Conservation (phyloP, 1,140 invertebrate species). For the Magallana gigas region DNA sequence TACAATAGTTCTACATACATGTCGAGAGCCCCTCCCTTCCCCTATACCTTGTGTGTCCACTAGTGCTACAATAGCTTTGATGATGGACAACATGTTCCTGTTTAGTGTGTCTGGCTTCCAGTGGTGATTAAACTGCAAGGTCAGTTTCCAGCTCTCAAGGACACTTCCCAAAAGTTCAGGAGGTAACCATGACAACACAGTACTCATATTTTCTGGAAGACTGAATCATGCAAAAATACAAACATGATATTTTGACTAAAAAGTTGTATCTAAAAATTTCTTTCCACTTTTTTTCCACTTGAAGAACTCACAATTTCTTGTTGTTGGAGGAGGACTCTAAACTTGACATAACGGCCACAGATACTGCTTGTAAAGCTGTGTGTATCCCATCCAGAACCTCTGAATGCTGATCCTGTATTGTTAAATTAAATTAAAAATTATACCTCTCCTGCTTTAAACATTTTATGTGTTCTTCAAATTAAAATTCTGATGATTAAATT, state of each 20-base stretch:
- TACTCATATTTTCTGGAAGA: slow-evolving; percentile 1
- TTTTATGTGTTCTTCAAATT: no score
- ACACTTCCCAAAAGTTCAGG: background rate
- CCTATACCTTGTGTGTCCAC: background rate
- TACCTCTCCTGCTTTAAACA: no score
- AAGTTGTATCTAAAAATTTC: no score
- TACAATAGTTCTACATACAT: no score
- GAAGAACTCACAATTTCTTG: background rate
- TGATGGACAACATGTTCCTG: background rate
- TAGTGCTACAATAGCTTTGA: background rate
- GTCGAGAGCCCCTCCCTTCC: no score
- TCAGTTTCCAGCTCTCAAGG: slow-evolving; percentile 16
- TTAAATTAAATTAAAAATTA: background rate
- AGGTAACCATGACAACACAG: slow-evolving; percentile 15
- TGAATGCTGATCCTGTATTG: background rate
- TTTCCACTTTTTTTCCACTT: background rate
- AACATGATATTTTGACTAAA: no score
- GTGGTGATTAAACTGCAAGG: slow-evolving; percentile 11
- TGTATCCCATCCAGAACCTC: slow-evolving; percentile 19
- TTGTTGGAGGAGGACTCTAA: background rate
- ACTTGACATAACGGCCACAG: slow-evolving; percentile 10
- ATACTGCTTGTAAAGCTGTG: background rate
- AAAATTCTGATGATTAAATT: no score
- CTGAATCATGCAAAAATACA: background rate
- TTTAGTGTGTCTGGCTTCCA: slow-evolving; percentile 4